These are phyloP conservation scores for Danio jaintianensis DNA, from an alignment of 2,797 vertebrate species.

Conservation along the genomic window DNA sequence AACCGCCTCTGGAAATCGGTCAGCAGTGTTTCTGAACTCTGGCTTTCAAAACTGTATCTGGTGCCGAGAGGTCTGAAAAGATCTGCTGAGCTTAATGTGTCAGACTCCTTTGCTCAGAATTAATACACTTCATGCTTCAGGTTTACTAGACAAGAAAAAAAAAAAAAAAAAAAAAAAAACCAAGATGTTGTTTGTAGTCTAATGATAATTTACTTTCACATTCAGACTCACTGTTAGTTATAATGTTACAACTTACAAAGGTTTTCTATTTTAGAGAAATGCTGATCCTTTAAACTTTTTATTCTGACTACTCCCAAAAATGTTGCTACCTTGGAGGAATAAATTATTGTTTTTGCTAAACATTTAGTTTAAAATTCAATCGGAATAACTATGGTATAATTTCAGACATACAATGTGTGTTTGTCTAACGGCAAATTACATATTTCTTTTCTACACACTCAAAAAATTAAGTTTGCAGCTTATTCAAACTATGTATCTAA, in stretches of 20 bases:
- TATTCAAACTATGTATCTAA: no score
- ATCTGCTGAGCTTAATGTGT: not conserved
- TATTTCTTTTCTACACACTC: not conserved
- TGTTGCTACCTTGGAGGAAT: not conserved
- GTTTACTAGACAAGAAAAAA: not conserved
- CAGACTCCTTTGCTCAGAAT: not conserved
- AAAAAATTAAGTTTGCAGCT: no score
- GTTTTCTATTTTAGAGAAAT: no score
- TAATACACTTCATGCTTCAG: not conserved
- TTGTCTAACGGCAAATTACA: not conserved
- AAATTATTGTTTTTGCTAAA: not conserved
- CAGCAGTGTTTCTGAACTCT: not conserved
- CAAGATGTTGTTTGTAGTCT: not conserved
- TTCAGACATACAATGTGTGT: not conserved
- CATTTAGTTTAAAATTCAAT: not conserved
- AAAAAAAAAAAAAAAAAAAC: no score
- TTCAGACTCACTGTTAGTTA: no score
- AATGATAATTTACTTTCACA: not conserved
- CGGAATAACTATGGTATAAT: not conserved
- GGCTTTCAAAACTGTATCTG: conserved; percentile 5
- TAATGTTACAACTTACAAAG: no score
- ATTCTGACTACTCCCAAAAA: no score
- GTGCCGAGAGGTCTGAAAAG: conserved; percentile 6
- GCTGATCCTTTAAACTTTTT: no score
- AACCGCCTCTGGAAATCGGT: not conserved